These are phyloP conservation scores for Geotrypetes seraphini DNA, from an alignment of 2,797 vertebrate genomes.

Conservation along the genomic window DNA sequence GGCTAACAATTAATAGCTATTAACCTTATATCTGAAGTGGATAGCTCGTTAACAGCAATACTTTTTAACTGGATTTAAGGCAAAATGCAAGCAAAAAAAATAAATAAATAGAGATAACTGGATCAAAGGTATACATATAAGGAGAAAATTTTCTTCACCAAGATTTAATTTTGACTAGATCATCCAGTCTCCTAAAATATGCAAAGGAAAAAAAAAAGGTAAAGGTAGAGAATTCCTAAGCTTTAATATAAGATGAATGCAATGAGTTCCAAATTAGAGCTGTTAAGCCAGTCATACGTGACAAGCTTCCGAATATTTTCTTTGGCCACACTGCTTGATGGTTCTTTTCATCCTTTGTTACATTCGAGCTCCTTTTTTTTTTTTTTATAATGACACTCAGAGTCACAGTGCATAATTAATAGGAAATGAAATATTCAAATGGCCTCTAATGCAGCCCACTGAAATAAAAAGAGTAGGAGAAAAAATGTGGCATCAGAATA, in stretches of 20 bases:
- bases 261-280: conserved; percentile 86
- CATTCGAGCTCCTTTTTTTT: conserved; percentile 82
- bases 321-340: conserved; percentile 78
- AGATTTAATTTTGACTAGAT: conserved; percentile 76
- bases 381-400: conserved; percentile 99
- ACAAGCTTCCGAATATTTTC: conserved; percentile 91
- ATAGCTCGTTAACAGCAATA: conserved; percentile 59
- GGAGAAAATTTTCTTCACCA: conserved; percentile 54
- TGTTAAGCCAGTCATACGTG: conserved; percentile 86
- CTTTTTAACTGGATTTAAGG: conserved; percentile 63
- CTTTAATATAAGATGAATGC: conserved; percentile 86
- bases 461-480: conserved; percentile 82
- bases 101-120: conserved; percentile 63
- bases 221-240: conserved; percentile 85
- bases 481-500: conserved; percentile 68
- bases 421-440: conserved; percentile 99
- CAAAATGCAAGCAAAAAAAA: conserved; percentile 68
- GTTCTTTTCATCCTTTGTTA: conserved; percentile 99
- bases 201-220: conserved; percentile 63
- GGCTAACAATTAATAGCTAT: conserved; percentile 67
- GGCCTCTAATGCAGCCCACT: conserved; percentile 96
- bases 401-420: conserved; percentile 99
- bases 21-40: conserved; percentile 70
- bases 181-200: conserved; percentile 77
- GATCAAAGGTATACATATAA: conserved; percentile 66